Evolutionary conservation across 2,113 vertebrate genomes (phyloP).

Genomic region (Dryoscopus gambensis): DNA sequence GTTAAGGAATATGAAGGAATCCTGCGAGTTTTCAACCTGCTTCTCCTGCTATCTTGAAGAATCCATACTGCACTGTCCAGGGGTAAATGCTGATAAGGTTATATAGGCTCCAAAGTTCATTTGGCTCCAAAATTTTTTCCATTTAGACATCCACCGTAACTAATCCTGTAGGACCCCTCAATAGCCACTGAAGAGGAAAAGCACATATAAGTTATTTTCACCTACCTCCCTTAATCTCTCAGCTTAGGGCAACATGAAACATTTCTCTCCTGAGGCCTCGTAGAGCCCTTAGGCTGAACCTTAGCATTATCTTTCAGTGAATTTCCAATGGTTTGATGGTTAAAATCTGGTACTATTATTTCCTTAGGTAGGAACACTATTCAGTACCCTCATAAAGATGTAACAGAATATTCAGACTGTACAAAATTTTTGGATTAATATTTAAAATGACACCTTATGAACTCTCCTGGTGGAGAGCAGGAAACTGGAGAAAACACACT

Average conservation of each 20-base stretch:
- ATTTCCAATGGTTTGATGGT: background rate
- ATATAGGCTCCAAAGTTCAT: background rate
- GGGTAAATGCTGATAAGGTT: background rate
- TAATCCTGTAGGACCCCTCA: background rate
- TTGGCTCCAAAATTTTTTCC: background rate
- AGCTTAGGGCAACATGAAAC: background rate
- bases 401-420: background rate
- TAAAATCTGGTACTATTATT: background rate
- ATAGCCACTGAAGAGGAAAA: background rate
- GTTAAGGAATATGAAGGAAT: background rate
- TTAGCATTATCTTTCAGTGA: background rate
- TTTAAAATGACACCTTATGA: background rate
- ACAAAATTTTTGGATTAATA: background rate
- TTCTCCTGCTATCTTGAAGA: background rate
- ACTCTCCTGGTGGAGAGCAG: background rate
- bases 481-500: background rate
- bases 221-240: background rate
- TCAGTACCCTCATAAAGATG: background rate
- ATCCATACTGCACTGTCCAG: background rate
- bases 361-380: background rate
- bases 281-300: background rate
- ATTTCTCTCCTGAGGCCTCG: background rate
- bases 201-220: background rate
- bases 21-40: background rate
- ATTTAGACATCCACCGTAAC: background rate